A percentile compares a stretch with the other conserved stretches of the same genome.
phyloP scores from a whole-genome alignment of 1,140 invertebrate genomes.

The Drosophila biarmipes region DNA sequence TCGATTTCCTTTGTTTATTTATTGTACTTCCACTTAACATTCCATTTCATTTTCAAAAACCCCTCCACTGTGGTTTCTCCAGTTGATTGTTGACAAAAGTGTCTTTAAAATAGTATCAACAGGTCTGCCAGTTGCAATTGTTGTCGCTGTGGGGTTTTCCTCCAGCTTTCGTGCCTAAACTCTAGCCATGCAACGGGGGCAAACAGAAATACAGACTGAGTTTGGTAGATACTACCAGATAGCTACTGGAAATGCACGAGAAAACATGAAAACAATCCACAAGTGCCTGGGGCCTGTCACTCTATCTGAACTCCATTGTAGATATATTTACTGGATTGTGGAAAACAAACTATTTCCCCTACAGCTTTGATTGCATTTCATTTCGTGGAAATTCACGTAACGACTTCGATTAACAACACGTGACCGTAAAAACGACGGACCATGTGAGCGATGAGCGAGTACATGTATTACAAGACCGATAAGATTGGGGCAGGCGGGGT shows the following conservation, averaged over 20 bases:
- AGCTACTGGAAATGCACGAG: constrained; percentile 18
- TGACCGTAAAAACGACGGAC: constrained; percentile 57
- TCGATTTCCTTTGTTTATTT: constrained; percentile 8
- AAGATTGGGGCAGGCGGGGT: constrained; percentile 1
- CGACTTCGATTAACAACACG: constrained; percentile 62
- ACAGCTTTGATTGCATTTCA: constrained; percentile 48
- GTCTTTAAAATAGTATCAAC: constrained; percentile 14
- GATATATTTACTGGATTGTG: constrained; percentile 27
- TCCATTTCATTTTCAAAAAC: constrained; percentile 1
- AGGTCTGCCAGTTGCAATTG: constrained; percentile 16
- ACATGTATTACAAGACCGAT: constrained; percentile 40
- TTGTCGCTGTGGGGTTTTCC: constrained; percentile 21
- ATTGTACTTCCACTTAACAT: constrained; percentile 4
- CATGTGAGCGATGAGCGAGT: constrained; percentile 32
- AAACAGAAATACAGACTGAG: constrained; percentile 8
- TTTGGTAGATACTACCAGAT: background rate
- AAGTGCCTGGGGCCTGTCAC: constrained; percentile 54
- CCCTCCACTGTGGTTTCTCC: constrained; percentile 2
- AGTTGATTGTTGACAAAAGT: constrained; percentile 2
- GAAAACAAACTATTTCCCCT: constrained; percentile 21
- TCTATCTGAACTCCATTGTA: constrained; percentile 21
- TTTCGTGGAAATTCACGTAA: constrained; percentile 71
- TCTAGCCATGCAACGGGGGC: constrained; percentile 15
- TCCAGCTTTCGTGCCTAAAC: constrained; percentile 29
- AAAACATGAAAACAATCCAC: constrained; percentile 50